Evolutionary conservation across 2,888 invertebrate species (phyloP).

Genomic region (Ceramica pisi): DNA sequence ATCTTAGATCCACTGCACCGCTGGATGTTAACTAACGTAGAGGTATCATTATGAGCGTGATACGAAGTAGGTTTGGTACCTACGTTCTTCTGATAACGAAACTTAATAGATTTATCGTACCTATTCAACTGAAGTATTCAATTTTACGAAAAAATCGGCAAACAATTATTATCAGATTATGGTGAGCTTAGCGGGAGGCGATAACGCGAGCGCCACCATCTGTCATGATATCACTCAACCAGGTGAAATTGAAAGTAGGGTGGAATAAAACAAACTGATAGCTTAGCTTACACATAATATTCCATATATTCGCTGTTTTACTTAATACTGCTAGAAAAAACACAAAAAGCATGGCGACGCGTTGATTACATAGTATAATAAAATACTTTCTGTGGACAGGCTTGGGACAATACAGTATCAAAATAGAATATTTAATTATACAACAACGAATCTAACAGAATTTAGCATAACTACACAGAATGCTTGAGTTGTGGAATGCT

Average conservation of each 20-base stretch:
- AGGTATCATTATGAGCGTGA: not conserved
- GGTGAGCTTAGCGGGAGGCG: not conserved
- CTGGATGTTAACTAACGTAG: conserved; percentile 17
- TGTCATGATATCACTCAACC: conserved; percentile 14
- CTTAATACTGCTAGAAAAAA: conserved; percentile 76
- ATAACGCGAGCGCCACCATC: conserved; percentile 19
- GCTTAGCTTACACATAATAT: conserved; percentile 83
- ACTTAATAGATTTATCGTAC: conserved; percentile 21
- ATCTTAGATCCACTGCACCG: conserved; percentile 18
- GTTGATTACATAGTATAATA: conserved; percentile 64
- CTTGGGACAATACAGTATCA: conserved; percentile 41
- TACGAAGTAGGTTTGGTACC: not conserved
- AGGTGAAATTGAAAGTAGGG: not conserved
- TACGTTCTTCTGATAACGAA: conserved; percentile 21
- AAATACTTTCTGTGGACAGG: conserved; percentile 51
- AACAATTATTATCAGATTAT: conserved; percentile 41
- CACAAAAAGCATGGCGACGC: conserved; percentile 75
- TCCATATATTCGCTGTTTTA: conserved; percentile 78
- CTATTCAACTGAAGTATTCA: not conserved
- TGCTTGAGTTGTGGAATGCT: conserved; percentile 64
- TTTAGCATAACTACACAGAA: conserved; percentile 37
- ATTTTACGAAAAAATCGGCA: conserved; percentile 9
- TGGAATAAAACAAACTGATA: conserved; percentile 56
- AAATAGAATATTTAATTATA: conserved; percentile 52
- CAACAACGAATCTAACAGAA: conserved; percentile 30